phyloP scores from a whole-genome alignment of 2,888 invertebrate genomes.

The Nephrocerus scutellatus region DNA sequence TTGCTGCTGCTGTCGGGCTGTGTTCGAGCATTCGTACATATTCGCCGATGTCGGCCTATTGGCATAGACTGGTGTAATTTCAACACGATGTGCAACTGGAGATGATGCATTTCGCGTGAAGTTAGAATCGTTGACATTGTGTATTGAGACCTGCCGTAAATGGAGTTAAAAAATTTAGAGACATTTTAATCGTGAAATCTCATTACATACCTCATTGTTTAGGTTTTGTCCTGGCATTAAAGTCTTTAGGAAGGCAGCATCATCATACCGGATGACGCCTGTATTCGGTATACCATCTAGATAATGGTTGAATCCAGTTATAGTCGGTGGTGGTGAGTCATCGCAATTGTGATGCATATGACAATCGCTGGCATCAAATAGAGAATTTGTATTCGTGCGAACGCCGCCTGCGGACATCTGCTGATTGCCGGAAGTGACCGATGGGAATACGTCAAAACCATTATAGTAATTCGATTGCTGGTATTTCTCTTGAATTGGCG shows the following conservation, averaged over 20 bases:
- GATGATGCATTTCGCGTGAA: slow-evolving; percentile 40
- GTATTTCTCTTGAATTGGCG: slow-evolving; percentile 39
- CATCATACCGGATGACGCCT: slow-evolving; percentile 45
- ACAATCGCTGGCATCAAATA: slow-evolving; percentile 31
- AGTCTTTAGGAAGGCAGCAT: slow-evolving; percentile 44
- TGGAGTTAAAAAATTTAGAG: too few relatives aligned
- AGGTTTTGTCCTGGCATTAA: slow-evolving; percentile 48
- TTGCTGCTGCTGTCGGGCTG: slow-evolving; percentile 22
- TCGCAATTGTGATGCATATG: slow-evolving; percentile 44
- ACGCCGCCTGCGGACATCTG: slow-evolving; percentile 18
- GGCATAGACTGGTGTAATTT: slow-evolving; percentile 44
- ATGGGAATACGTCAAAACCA: slow-evolving; percentile 41
- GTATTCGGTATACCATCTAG: slow-evolving; percentile 45
- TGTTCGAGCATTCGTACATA: slow-evolving; percentile 31
- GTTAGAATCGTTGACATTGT: slow-evolving; percentile 47
- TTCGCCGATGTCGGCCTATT: slow-evolving; percentile 31
- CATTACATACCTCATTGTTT: slow-evolving; percentile 43
- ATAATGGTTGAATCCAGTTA: slow-evolving; percentile 42
- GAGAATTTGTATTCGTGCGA: slow-evolving; percentile 25
- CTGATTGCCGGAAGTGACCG: slow-evolving; percentile 20
- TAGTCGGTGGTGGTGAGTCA: slow-evolving; percentile 45
- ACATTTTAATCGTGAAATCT: too few relatives aligned
- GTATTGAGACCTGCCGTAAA: slow-evolving; percentile 42
- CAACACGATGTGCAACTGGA: slow-evolving; percentile 43
- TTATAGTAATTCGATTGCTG: slow-evolving; percentile 44